phyloP scores from a whole-genome alignment of 1,140 invertebrate species.

The Aphaenogaster ashmeadi region DNA sequence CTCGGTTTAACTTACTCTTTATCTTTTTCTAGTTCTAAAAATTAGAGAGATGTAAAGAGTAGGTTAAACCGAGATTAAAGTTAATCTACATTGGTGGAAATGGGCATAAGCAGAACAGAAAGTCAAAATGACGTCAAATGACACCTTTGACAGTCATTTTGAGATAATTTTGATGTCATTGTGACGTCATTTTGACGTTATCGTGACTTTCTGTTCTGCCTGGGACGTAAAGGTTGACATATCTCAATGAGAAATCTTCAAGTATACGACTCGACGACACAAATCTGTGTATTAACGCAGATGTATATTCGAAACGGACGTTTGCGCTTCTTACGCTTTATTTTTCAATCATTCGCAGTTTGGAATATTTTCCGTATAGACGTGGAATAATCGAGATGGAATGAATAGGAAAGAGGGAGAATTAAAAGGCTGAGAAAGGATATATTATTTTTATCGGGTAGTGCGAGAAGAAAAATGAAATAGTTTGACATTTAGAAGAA shows the following conservation, averaged over 20 bases:
- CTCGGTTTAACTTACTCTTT: too few species aligned
- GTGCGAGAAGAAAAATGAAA: not conserved
- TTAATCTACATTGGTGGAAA: too few species aligned
- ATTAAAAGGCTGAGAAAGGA: not conserved
- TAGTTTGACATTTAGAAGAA: not conserved
- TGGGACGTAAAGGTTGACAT: not conserved
- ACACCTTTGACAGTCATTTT: too few species aligned
- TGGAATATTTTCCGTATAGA: not conserved
- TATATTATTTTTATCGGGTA: slow-evolving; percentile 4
- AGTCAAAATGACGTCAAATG: too few species aligned
- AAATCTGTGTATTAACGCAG: not conserved
- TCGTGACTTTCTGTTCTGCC: too few species aligned
- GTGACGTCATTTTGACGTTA: too few species aligned
- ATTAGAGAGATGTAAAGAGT: too few species aligned
- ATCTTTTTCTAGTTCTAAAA: too few species aligned
- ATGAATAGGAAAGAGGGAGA: not conserved
- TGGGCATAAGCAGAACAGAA: too few species aligned
- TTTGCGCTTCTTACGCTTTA: not conserved
- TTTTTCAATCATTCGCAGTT: not conserved
- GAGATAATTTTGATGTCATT: too few species aligned
- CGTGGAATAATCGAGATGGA: not conserved
- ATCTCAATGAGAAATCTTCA: not conserved
- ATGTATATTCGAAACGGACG: not conserved
- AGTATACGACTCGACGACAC: not conserved
- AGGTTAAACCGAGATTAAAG: too few species aligned